Percentiles rank a stretch among this genome's conserved stretches.
Conservation (phyloP, 2,888 invertebrate species). For the Dimorphilus gyrociliatus region DNA sequence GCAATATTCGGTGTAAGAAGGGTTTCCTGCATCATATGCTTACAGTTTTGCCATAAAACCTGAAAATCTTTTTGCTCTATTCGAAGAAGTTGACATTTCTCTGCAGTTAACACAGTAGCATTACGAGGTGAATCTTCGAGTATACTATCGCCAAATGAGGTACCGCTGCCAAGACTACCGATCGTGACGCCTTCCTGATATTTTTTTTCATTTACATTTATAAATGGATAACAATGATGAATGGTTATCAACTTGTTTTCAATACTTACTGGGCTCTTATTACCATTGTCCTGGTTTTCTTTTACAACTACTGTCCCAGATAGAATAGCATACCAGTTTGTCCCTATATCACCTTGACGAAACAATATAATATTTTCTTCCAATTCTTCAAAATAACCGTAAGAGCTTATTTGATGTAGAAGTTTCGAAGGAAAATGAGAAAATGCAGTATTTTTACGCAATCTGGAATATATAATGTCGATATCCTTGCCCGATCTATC, state of each 20-base stretch:
- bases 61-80: conserved; percentile 60
- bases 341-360: conserved; percentile 58
- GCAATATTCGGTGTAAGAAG: no score
- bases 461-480: conserved; percentile 47
- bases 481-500: conserved; percentile 56
- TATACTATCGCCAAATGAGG: conserved; percentile 60
- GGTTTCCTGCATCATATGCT: no score
- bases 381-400: conserved; percentile 59
- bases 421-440: conserved; percentile 47
- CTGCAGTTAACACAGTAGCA: conserved; percentile 54
- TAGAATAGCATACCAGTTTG: conserved; percentile 61
- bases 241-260: no score
- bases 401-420: conserved; percentile 55
- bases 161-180: conserved; percentile 54
- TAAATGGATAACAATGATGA: neutral
- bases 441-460: conserved; percentile 24
- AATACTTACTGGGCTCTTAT: neutral
- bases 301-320: conserved; percentile 54
- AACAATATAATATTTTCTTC: conserved; percentile 60
- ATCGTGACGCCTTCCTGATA: conserved; percentile 50
- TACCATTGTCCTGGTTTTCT: neutral
- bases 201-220: neutral
- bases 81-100: conserved; percentile 55
- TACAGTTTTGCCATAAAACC: conserved; percentile 56
- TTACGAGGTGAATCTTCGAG: conserved; percentile 54